Percentiles rank a stretch among this genome's conserved stretches.
These are phyloP conservation scores for Eulemur macaco DNA, from an alignment of 2,113 vertebrate genomes.

Conservation along the genomic window DNA sequence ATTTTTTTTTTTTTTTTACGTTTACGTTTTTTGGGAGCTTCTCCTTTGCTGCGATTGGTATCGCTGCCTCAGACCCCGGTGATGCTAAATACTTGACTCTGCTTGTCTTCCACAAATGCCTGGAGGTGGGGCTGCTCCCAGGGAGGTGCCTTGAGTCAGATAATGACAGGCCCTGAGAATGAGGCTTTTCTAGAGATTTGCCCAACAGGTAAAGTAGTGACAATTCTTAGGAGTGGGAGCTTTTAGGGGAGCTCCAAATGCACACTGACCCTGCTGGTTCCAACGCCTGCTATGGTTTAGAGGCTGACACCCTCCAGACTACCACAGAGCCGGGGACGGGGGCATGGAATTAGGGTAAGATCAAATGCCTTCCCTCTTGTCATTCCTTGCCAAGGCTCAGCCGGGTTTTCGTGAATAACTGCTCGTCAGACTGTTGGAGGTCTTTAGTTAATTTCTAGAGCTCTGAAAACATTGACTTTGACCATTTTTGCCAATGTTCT, in stretches of 20 bases:
- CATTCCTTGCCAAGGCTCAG: background rate
- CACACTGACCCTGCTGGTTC: background rate
- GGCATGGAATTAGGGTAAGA: fast-evolving
- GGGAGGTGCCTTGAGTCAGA: background rate
- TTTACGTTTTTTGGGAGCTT: background rate
- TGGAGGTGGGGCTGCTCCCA: background rate
- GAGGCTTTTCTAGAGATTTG: background rate
- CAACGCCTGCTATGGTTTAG: too few relatives aligned
- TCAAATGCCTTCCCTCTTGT: background rate
- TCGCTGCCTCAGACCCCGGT: background rate
- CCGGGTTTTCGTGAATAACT: background rate
- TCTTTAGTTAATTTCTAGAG: background rate
- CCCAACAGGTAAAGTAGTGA: background rate
- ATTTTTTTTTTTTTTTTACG: background rate
- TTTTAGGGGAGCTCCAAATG: background rate
- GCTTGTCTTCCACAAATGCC: background rate
- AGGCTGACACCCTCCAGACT: too few relatives aligned
- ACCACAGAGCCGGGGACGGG: fast-evolving
- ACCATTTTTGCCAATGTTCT: fast-evolving
- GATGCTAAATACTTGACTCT: background rate
- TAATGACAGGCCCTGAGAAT: background rate
- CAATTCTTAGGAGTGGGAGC: background rate
- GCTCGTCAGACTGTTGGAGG: background rate
- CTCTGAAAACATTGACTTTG: background rate
- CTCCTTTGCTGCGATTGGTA: fast-evolving